phyloP scores from a whole-genome alignment of 2,888 invertebrate species.

The Pollenia angustigena region DNA sequence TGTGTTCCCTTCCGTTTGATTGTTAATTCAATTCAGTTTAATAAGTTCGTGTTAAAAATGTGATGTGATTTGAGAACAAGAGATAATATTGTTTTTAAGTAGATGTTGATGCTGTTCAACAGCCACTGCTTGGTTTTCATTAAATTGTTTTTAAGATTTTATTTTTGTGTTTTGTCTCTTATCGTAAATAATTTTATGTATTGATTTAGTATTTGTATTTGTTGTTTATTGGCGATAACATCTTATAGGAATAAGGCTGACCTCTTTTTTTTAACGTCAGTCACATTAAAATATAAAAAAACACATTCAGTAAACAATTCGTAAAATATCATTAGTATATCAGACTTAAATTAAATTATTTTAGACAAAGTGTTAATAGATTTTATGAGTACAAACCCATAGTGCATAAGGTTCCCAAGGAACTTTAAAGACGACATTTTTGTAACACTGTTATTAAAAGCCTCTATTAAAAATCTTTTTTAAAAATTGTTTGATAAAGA shows the following conservation, averaged over 20 bases:
- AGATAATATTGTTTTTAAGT: slow-evolving; percentile 84
- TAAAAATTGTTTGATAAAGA: too few species aligned
- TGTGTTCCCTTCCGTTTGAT: slow-evolving; percentile 58
- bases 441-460: too few species aligned
- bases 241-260: slow-evolving; percentile 81
- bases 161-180: slow-evolving; percentile 78
- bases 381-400: slow-evolving; percentile 4
- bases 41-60: slow-evolving; percentile 68
- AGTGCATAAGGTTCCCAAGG: too few species aligned
- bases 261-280: slow-evolving; percentile 78
- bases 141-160: slow-evolving; percentile 80
- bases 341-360: slow-evolving; percentile 12
- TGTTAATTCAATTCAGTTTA: slow-evolving; percentile 55
- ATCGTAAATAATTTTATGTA: slow-evolving; percentile 82
- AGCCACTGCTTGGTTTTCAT: slow-evolving; percentile 66
- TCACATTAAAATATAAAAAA: slow-evolving; percentile 60
- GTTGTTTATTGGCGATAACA: slow-evolving; percentile 80
- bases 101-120: slow-evolving; percentile 80
- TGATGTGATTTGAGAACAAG: slow-evolving; percentile 81
- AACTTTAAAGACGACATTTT: too few species aligned
- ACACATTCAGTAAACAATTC: slow-evolving; percentile 17
- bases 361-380: slow-evolving; percentile 35
- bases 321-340: slow-evolving; percentile 37
- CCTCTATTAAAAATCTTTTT: too few species aligned
- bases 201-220: slow-evolving; percentile 83